Base-by-base conservation (phyloP, 2,797 vertebrate genomes). In the Petrocephalus schoutedeni region DNA sequence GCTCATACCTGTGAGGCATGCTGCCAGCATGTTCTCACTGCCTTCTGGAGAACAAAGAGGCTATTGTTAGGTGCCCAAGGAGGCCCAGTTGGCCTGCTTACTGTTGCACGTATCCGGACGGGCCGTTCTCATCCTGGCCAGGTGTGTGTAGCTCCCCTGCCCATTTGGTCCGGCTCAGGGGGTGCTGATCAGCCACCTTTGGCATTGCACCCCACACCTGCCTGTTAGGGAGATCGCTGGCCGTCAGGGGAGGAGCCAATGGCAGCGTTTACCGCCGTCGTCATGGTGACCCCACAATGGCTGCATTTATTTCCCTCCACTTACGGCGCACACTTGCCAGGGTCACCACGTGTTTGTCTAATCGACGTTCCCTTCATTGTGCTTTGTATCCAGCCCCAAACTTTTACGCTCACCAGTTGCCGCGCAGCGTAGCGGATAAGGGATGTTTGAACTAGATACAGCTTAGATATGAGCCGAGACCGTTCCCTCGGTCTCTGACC, bases 221-320 rank as follows among this genome's bases (percentile, higher is more conserved):
- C 12, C n/a, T 7, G 61, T 57, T 82, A 36, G 14, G 51, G n/a
- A 85, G 45, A 56, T 4, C 4, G 1, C 51, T 85, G 45, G 49
- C 8, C 1, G 19, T 1, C 6, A n/a, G 41, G 21, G 10, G 14
- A 77, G 21, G 82, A 32, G 82, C 2, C 45, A 4, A 23, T 28
- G n/a, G n/a, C 4, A 3, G 87, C 8, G 21, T 86, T 88, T 87
- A 87, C 86, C 3, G 5, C 4, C 7, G 16, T 59, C 5, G 32
- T 91, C 88, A 90, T 89, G 89, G 89, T 89, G 54, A 88, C 86
- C 82, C 87, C 92, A 94, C 93, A 95, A 93, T 91, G 91, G 89
- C 2, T 19, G 74, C 54, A 92, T 93, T 92, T 94, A 92, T 92
- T 89, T 87, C 14, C 61, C 90, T 85, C 87, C 86, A 53, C 89